Conservation (phyloP, 2,113 vertebrate genomes). For the Empidonax alnorum region DNA sequence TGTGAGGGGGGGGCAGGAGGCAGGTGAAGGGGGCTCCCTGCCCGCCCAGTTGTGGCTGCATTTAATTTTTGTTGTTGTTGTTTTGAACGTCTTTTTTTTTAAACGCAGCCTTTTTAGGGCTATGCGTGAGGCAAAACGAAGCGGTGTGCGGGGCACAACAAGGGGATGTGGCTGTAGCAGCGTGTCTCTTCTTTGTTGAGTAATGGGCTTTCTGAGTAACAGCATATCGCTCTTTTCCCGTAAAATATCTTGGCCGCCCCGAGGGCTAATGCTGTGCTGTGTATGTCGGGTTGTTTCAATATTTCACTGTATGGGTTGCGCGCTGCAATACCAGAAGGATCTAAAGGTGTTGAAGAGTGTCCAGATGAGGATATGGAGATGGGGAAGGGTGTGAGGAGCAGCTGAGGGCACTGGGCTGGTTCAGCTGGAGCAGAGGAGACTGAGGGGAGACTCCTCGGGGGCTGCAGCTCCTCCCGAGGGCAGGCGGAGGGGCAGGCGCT, state of each 20-base stretch:
- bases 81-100: too few species aligned
- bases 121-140: too few species aligned
- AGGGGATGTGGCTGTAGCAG: rapidly evolving
- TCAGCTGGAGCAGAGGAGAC: too few species aligned
- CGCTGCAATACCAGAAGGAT: not conserved
- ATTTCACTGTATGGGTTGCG: not conserved
- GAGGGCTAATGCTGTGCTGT: rapidly evolving
- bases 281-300: not conserved
- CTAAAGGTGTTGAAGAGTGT: not conserved
- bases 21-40: not conserved
- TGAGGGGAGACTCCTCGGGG: too few species aligned
- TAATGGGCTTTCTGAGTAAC: not conserved
- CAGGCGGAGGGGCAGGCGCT: not conserved
- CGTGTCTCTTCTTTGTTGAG: rapidly evolving
- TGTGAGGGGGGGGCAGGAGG: too few species aligned
- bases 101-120: not conserved
- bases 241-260: rapidly evolving
- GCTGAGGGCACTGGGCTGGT: too few species aligned
- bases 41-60: not conserved
- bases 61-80: not conserved
- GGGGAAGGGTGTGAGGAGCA: not conserved
- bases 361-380: not conserved
- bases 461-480: too few species aligned
- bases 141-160: not conserved
- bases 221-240: rapidly evolving